Conservation (phyloP, 2,888 invertebrate genomes). For the Cheilosia soror region DNA sequence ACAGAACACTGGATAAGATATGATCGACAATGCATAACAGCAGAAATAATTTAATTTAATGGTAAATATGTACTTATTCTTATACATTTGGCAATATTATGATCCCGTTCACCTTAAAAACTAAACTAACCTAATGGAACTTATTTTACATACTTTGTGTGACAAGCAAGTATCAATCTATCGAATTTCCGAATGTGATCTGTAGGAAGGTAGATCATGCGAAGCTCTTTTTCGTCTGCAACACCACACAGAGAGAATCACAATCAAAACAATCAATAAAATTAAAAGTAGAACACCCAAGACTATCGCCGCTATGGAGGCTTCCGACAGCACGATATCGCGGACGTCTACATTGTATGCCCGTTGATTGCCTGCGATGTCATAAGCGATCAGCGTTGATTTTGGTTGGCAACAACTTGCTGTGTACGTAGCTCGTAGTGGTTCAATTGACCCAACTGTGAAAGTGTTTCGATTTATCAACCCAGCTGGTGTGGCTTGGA, state of each 20-base stretch:
- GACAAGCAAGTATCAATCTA: conserved; percentile 16
- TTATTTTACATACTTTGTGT: conserved; percentile 16
- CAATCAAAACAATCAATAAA: conserved; percentile 86
- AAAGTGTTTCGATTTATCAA: conserved; percentile 87
- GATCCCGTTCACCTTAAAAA: conserved; percentile 25
- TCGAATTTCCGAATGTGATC: conserved; percentile 80
- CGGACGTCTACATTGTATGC: conserved; percentile 87
- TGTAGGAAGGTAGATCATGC: conserved; percentile 86
- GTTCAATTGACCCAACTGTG: conserved; percentile 88
- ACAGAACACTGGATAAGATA: neutral
- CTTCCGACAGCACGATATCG: conserved; percentile 82
- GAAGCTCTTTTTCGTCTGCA: conserved; percentile 85
- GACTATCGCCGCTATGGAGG: conserved; percentile 88
- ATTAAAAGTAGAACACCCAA: conserved; percentile 88
- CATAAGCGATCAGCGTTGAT: conserved; percentile 88
- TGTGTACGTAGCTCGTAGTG: conserved; percentile 88
- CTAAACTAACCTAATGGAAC: neutral
- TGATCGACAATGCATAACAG: neutral
- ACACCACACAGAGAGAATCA: conserved; percentile 86
- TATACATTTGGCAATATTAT: conserved; percentile 40
- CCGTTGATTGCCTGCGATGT: conserved; percentile 88
- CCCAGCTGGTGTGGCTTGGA: conserved; percentile 86
- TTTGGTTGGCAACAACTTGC: conserved; percentile 90
- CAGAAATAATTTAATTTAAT: conserved; percentile 5
- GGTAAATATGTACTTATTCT: conserved; percentile 9